Conservation (phyloP, 2,888 invertebrate genomes). For the Chouioia cunea region DNA sequence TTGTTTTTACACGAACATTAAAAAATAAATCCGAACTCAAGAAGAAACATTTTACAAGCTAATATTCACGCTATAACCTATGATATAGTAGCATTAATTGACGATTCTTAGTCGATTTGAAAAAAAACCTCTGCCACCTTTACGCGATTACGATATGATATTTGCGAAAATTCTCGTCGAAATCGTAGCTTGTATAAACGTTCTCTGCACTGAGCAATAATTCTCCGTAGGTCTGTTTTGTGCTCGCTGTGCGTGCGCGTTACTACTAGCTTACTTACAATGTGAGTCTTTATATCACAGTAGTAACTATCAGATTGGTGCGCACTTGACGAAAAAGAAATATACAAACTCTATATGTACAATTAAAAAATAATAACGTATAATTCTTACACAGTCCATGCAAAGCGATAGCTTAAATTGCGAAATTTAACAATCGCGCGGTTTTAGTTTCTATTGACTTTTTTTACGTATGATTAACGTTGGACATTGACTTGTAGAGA, state of each 20-base stretch:
- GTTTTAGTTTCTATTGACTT: slow-evolving; percentile 44
- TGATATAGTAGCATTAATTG: slow-evolving; percentile 33
- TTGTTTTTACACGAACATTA: slow-evolving; percentile 36
- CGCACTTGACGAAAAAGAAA: slow-evolving; percentile 34
- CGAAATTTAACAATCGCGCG: slow-evolving; percentile 32
- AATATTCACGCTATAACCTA: slow-evolving; percentile 28
- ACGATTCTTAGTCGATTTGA: slow-evolving; percentile 29
- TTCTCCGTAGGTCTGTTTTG: no score
- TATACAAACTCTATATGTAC: slow-evolving; percentile 45
- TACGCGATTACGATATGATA: slow-evolving; percentile 27
- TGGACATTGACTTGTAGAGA: slow-evolving; percentile 38
- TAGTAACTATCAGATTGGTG: slow-evolving; percentile 42
- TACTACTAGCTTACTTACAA: slow-evolving; percentile 36
- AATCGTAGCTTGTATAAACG: slow-evolving; percentile 38
- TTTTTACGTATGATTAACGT: slow-evolving; percentile 26
- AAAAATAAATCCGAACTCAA: slow-evolving; percentile 27
- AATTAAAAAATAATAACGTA: slow-evolving; percentile 30
- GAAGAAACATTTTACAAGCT: slow-evolving; percentile 8
- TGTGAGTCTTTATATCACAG: slow-evolving; percentile 43
- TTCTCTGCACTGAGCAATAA: slow-evolving; percentile 36
- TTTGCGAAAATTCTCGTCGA: slow-evolving; percentile 38
- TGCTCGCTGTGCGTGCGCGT: slow-evolving; percentile 29
- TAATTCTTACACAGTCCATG: slow-evolving; percentile 44
- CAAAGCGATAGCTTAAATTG: slow-evolving; percentile 42
- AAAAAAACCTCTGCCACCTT: slow-evolving; percentile 20